Percentiles rank a stretch among this genome's conserved stretches.
These are phyloP conservation scores for Brenthis ino DNA, from an alignment of 2,888 invertebrate species.

Conservation along the genomic window DNA sequence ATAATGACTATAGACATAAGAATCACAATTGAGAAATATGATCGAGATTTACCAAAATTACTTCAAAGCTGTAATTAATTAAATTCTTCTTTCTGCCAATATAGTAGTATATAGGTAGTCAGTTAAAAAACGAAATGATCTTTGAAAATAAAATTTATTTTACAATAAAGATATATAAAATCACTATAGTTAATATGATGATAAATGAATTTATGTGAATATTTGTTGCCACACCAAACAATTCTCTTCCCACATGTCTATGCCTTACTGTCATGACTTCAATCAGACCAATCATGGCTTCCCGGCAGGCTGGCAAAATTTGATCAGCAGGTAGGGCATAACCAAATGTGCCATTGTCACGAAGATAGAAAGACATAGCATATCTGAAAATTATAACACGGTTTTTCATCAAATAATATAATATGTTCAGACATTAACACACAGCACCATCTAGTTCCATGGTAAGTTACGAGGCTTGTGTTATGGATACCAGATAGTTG, in stretches of 20 bases:
- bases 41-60: no score
- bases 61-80: no score
- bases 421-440: no score
- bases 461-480: no score
- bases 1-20: no score
- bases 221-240: conserved; percentile 36
- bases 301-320: conserved; percentile 84
- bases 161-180: neutral
- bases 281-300: conserved; percentile 79
- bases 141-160: conserved; percentile 8
- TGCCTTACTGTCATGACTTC: conserved; percentile 68
- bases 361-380: conserved; percentile 67
- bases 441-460: no score
- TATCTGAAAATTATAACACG: conserved; percentile 48
- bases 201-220: neutral
- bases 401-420: no score
- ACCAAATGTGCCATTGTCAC: conserved; percentile 86
- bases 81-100: no score
- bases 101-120: no score
- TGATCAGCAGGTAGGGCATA: conserved; percentile 85
- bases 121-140: neutral
- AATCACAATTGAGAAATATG: no score
- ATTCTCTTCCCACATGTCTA: conserved; percentile 43
- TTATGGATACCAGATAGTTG: no score
- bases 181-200: neutral